A percentile compares a stretch with the other conserved stretches of the same genome.
Conservation (phyloP, 2,113 vertebrate species). For the Scomber colias region DNA sequence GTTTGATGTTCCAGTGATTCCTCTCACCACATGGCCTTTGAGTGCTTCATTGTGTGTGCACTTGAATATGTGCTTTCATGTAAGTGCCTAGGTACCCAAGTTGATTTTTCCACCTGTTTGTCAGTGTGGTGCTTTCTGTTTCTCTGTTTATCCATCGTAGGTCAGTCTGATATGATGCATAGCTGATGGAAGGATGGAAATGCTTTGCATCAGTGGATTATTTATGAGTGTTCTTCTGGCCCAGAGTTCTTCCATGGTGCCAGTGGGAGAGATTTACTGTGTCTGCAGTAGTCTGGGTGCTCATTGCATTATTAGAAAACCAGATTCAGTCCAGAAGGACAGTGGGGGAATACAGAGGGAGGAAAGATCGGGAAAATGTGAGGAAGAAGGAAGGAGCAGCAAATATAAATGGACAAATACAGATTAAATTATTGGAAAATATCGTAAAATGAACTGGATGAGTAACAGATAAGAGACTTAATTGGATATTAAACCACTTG, state of each 20-base stretch:
- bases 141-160: conserved; percentile 29
- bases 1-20: conserved; percentile 37
- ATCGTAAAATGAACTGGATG: neutral
- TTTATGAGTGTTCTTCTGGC: conserved; percentile 57
- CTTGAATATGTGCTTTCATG: neutral
- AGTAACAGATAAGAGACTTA: neutral
- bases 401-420: neutral
- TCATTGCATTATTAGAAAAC: conserved; percentile 36
- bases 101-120: conserved; percentile 30
- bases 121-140: neutral
- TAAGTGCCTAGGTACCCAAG: neutral
- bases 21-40: conserved; percentile 30
- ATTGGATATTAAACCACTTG: neutral
- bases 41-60: neutral
- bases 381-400: neutral
- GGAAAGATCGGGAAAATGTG: neutral
- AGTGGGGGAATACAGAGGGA: neutral
- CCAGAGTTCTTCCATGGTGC: conserved; percentile 37
- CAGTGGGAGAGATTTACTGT: conserved; percentile 53
- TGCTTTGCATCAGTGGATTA: conserved; percentile 44
- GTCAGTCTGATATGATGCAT: neutral
- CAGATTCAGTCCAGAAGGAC: conserved; percentile 28
- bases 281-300: conserved; percentile 44
- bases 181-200: conserved; percentile 36
- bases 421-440: neutral